Conservation (phyloP, 1,140 invertebrate species). For the Drosophila mauritiana region DNA sequence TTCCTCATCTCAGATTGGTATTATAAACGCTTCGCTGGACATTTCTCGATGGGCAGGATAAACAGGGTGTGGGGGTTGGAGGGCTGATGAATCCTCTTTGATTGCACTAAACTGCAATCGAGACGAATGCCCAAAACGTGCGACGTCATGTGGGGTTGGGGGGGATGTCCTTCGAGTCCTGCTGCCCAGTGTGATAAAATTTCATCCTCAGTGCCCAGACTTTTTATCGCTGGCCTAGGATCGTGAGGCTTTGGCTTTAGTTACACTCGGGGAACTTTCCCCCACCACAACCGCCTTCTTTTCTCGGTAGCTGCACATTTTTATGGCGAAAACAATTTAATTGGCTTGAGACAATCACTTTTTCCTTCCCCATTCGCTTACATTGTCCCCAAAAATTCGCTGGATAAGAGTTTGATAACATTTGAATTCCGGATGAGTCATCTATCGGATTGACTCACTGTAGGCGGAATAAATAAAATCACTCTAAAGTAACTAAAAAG, state of each 20-base stretch:
- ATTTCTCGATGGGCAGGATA: constrained; percentile 40
- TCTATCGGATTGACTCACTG: constrained; percentile 41
- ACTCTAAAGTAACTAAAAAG: constrained; percentile 37
- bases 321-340: constrained; percentile 79
- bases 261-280: constrained; percentile 19
- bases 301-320: constrained; percentile 64
- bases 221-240: constrained; percentile 67
- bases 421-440: constrained; percentile 62
- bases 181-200: constrained; percentile 72
- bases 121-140: constrained; percentile 82
- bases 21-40: constrained; percentile 83
- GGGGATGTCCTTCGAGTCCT: constrained; percentile 11
- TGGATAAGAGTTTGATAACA: constrained; percentile 49
- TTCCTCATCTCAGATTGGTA: constrained; percentile 57
- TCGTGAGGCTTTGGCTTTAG: constrained; percentile 60
- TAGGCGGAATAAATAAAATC: constrained; percentile 26
- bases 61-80: neutral
- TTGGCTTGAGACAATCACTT: constrained; percentile 62
- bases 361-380: constrained; percentile 20
- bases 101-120: constrained; percentile 83
- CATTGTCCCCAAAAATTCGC: constrained; percentile 55
- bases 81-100: constrained; percentile 75
- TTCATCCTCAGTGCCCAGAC: constrained; percentile 43
- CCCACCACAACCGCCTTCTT: neutral
- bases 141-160: constrained; percentile 55